phyloP scores from a whole-genome alignment of 2,888 invertebrate genomes.

The Helleia helle region DNA sequence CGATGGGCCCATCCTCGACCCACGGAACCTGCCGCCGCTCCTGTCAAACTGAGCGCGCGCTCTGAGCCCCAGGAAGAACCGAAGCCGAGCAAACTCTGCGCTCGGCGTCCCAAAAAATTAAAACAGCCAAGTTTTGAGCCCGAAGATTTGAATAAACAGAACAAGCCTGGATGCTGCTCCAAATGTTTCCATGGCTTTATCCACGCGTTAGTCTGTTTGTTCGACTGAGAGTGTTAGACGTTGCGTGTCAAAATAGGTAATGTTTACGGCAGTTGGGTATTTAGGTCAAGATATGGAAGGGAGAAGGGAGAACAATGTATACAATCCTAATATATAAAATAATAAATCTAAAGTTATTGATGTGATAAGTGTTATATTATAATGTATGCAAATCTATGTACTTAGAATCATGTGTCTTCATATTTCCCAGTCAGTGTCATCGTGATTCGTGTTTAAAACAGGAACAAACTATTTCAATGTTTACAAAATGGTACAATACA shows the following conservation, averaged over 20 bases:
- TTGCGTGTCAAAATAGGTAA: background rate
- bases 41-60: slow-evolving; percentile 57
- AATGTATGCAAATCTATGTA: background rate
- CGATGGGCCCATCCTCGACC: slow-evolving; percentile 60
- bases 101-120: slow-evolving; percentile 46
- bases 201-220: slow-evolving; percentile 67
- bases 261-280: background rate
- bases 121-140: slow-evolving; percentile 57
- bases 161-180: slow-evolving; percentile 60
- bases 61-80: slow-evolving; percentile 50
- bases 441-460: background rate
- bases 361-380: slow-evolving; percentile 13
- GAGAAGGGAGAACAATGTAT: background rate
- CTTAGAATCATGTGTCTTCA: background rate
- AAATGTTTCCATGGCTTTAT: slow-evolving; percentile 66
- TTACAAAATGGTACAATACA: background rate
- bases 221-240: slow-evolving; percentile 48
- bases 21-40: slow-evolving; percentile 50
- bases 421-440: background rate
- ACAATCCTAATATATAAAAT: no score
- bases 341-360: no score
- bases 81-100: slow-evolving; percentile 47
- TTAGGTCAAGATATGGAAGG: background rate
- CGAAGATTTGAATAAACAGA: slow-evolving; percentile 41
- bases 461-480: background rate